Evolutionary conservation across 2,888 invertebrate species (phyloP).

Genomic region (Rhamnusium bicolor): DNA sequence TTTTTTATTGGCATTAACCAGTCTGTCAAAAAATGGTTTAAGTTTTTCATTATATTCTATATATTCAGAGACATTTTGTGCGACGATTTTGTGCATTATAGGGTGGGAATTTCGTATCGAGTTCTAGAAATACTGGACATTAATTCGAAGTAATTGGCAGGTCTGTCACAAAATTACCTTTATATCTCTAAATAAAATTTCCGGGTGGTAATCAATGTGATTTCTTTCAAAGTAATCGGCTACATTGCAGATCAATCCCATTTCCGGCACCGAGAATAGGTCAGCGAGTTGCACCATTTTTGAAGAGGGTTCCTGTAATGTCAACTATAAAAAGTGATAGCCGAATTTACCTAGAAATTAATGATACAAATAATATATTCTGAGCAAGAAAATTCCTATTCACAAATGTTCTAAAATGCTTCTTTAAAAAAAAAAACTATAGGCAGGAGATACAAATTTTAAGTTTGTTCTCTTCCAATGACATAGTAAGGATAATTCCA

Average conservation of each 20-base stretch:
- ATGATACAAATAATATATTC: too few relatives aligned
- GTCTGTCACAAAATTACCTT: conserved; percentile 75
- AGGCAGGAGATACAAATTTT: too few relatives aligned
- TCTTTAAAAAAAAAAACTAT: too few relatives aligned
- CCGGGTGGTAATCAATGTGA: conserved; percentile 94
- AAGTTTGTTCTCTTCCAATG: too few relatives aligned
- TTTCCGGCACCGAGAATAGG: conserved; percentile 97
- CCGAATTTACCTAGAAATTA: conserved; percentile 18
- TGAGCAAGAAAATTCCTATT: too few relatives aligned
- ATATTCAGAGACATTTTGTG: conserved; percentile 85
- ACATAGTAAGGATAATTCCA: too few relatives aligned
- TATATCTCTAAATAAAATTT: conserved; percentile 95
- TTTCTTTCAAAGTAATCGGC: conserved; percentile 93
- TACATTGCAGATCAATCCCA: conserved; percentile 93
- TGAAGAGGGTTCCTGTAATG: conserved; percentile 74
- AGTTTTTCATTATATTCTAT: conserved; percentile 84
- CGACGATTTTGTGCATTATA: conserved; percentile 91
- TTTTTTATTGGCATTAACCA: conserved; percentile 85
- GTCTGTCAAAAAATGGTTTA: conserved; percentile 82
- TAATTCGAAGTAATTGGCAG: not conserved
- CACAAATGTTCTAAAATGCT: too few relatives aligned
- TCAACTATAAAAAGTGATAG: conserved; percentile 56
- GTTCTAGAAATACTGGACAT: conserved; percentile 74
- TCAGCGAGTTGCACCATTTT: conserved; percentile 97
- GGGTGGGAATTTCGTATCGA: conserved; percentile 92